Evolutionary conservation across 2,113 vertebrate species (phyloP), one percentile per base, ranked within the genome.

Genomic region (Fregetta grallaria): DNA sequence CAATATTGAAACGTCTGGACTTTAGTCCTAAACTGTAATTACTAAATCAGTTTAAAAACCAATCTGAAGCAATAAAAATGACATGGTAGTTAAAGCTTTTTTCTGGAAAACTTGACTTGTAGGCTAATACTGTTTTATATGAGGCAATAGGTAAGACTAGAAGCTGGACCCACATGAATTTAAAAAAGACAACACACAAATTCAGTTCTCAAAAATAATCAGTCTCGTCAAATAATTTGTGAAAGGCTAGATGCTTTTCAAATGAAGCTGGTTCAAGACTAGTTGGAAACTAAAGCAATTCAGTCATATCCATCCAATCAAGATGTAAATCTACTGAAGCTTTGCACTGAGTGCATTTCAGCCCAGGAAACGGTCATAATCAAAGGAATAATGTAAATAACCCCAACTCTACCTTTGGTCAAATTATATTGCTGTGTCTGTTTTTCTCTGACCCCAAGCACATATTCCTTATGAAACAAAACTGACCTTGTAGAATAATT

Each of bases 401-500:
- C 45, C 1, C 18, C 10, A 70, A 27, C 4, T 72, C 18, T 32
- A 36, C 10, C 21, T 92, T 40, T 49, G 17, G 30, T 68, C 36
- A 91, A n/a, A 92, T 45, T 40, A 14, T 70, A 52, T 23, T 88
- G 15, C 13, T 82, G 5, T 56, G 15, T 3, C 11, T 36, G 5
- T 27, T 87, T 61, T 86, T 70, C 29, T 38, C 55, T 87, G 50
- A 45, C 40, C 10, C 34, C 21, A 52, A 81, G 56, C 34, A 77
- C 0, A 1, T 3, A 49, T 80, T 74, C 6, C 38, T 65, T 50
- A 94, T 21, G 56, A 40, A 79, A 84, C 38, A 91, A 83, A 59
- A 96, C 98, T 98, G 93, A 99, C 99, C 98, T 98, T 90, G 94
- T 96, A 80, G 96, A 98, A 75, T 98, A 98, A 62, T 87, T 84